Percentiles rank a stretch among this genome's conserved stretches.
Conservation (phyloP, 1,140 invertebrate genomes). For the Cherax destructor region DNA sequence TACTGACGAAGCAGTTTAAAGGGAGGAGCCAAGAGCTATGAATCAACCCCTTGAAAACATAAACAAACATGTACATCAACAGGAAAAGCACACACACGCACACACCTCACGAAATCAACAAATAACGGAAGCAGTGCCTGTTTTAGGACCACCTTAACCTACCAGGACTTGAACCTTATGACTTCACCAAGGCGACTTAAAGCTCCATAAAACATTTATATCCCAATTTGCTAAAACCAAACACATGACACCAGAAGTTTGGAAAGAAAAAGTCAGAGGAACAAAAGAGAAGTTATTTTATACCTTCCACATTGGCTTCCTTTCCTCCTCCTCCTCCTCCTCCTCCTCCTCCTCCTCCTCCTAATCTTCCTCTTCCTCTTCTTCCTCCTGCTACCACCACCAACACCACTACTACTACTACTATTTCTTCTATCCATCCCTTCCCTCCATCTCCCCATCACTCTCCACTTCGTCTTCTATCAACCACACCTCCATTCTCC, state of each 20-base stretch:
- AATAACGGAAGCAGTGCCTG: constrained; percentile 16
- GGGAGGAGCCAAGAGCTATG: too few species aligned
- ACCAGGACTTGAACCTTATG: neutral
- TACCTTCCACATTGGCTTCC: neutral
- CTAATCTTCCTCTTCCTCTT: neutral
- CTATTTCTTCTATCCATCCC: neutral
- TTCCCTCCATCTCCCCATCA: constrained; percentile 3
- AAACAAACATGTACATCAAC: neutral
- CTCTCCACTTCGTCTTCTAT: neutral
- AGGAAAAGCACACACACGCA: neutral
- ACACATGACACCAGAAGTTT: too few species aligned
- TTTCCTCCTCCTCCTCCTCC: neutral
- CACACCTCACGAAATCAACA: constrained; percentile 11
- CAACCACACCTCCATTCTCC: neutral
- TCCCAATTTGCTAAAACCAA: neutral
- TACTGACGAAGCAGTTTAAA: too few species aligned
- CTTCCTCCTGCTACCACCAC: neutral
- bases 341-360: neutral
- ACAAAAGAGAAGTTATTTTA: neutral
- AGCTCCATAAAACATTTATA: neutral
- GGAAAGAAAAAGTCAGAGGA: neutral
- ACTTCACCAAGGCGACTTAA: neutral
- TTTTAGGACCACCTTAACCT: neutral
- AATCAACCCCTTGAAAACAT: too few species aligned
- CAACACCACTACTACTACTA: too few species aligned